These are phyloP conservation scores for Cosmia pyralina DNA, from an alignment of 2,888 invertebrate species.

Conservation along the genomic window DNA sequence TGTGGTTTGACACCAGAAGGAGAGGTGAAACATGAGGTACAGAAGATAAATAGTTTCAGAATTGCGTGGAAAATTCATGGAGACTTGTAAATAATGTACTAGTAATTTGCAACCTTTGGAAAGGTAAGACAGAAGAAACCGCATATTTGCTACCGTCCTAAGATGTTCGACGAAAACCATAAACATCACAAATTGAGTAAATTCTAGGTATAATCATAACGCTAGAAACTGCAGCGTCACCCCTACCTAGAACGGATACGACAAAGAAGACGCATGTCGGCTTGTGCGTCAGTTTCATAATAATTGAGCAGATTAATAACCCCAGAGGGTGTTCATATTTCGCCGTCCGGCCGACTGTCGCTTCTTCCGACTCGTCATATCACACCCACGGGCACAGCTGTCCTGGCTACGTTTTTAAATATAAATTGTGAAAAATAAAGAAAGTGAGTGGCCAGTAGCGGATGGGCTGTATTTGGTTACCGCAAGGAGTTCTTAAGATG, in stretches of 20 bases:
- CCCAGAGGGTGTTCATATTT: constrained; percentile 85
- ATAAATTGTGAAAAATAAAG: constrained; percentile 43
- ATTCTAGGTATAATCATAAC: background rate
- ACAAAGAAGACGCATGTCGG: constrained; percentile 82
- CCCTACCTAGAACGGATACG: constrained; percentile 84
- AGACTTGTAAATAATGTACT: too few relatives aligned
- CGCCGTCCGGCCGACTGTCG: constrained; percentile 78
- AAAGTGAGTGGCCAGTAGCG: constrained; percentile 4
- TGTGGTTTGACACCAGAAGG: too few relatives aligned
- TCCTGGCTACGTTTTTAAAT: constrained; percentile 50
- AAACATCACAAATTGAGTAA: background rate
- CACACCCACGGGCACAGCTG: constrained; percentile 62
- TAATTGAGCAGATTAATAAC: constrained; percentile 88
- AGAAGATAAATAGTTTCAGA: background rate
- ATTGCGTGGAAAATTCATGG: background rate
- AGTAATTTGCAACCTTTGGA: background rate
- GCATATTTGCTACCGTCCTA: background rate
- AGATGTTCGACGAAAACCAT: background rate
- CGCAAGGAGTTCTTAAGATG: background rate
- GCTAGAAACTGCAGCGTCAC: constrained; percentile 61
- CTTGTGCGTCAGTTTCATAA: constrained; percentile 85
- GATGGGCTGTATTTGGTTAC: constrained; percentile 6
- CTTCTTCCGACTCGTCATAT: constrained; percentile 65
- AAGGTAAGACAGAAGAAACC: background rate
- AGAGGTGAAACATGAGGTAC: too few relatives aligned